phyloP scores from a whole-genome alignment of 2,888 invertebrate species.

The Microchrysa polita region DNA sequence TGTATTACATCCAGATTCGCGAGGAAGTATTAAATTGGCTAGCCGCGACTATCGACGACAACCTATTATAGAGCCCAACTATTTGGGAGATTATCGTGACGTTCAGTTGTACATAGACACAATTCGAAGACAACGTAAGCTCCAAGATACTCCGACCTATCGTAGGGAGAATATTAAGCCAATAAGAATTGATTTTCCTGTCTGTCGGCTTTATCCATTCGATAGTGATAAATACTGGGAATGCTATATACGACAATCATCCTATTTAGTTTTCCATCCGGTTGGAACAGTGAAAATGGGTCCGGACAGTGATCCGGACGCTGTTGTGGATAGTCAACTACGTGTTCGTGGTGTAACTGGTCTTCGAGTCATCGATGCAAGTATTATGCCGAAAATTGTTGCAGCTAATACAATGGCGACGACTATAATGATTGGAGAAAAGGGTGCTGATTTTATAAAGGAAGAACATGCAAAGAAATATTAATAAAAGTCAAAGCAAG shows the following conservation, averaged over 20 bases:
- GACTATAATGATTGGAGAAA: conserved; percentile 73
- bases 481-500: too few species aligned
- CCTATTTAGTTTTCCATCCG: conserved; percentile 81
- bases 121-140: conserved; percentile 58
- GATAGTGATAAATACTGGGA: conserved; percentile 88
- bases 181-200: conserved; percentile 79
- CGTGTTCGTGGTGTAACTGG: conserved; percentile 67
- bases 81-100: conserved; percentile 68
- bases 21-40: conserved; percentile 66
- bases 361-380: conserved; percentile 72
- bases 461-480: conserved; percentile 56
- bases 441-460: conserved; percentile 72
- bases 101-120: conserved; percentile 60
- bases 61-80: conserved; percentile 70
- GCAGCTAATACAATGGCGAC: conserved; percentile 73
- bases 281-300: conserved; percentile 74
- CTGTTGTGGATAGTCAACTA: conserved; percentile 70
- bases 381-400: conserved; percentile 72
- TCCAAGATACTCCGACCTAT: conserved; percentile 64
- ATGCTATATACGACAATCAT: conserved; percentile 81
- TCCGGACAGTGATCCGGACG: conserved; percentile 61
- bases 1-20: conserved; percentile 65
- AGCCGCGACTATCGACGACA: conserved; percentile 67
- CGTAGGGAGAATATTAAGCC: conserved; percentile 61
- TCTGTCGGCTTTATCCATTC: conserved; percentile 74